phyloP scores from a whole-genome alignment of 2,113 vertebrate genomes.

The Sinocyclocheilus grahami region DNA sequence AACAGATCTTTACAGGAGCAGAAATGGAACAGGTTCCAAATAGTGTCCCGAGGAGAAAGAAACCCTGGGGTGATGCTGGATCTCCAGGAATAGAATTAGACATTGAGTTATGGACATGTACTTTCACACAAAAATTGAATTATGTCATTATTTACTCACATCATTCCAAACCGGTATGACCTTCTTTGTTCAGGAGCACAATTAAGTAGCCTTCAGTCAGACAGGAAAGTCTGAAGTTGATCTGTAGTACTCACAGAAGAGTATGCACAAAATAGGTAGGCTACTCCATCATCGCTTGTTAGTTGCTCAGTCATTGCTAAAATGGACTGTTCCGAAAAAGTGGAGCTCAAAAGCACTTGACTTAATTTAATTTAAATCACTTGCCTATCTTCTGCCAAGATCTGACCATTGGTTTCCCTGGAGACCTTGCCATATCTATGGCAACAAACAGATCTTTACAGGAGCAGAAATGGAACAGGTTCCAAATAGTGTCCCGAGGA shows the following conservation, averaged over 20 bases:
- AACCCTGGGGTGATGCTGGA: slow-evolving; percentile 5
- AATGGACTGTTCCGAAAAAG: slow-evolving; percentile 27
- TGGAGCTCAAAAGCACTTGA: slow-evolving; percentile 37
- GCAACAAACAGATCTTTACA: slow-evolving; percentile 70
- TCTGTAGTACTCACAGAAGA: background rate
- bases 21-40: slow-evolving; percentile 59
- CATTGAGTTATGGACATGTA: background rate
- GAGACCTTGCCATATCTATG: slow-evolving; percentile 71
- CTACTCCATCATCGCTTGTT: background rate
- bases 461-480: slow-evolving; percentile 61
- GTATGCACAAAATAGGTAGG: background rate
- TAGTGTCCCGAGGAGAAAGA: slow-evolving; percentile 58
- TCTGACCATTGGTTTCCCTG: slow-evolving; percentile 67
- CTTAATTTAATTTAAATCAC: slow-evolving; percentile 33
- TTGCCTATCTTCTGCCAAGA: slow-evolving; percentile 56
- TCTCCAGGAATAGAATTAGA: background rate
- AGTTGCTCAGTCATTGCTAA: background rate
- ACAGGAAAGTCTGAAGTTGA: background rate
- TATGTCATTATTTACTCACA: background rate
- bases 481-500: slow-evolving; percentile 60
- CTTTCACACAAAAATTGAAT: background rate
- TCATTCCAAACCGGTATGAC: background rate
- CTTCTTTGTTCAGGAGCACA: no score
- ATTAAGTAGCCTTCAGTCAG: background rate
- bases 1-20: slow-evolving; percentile 64